Evolutionary conservation across 2,797 vertebrate genomes (phyloP).

Genomic region (Molossus alvarezi): DNA sequence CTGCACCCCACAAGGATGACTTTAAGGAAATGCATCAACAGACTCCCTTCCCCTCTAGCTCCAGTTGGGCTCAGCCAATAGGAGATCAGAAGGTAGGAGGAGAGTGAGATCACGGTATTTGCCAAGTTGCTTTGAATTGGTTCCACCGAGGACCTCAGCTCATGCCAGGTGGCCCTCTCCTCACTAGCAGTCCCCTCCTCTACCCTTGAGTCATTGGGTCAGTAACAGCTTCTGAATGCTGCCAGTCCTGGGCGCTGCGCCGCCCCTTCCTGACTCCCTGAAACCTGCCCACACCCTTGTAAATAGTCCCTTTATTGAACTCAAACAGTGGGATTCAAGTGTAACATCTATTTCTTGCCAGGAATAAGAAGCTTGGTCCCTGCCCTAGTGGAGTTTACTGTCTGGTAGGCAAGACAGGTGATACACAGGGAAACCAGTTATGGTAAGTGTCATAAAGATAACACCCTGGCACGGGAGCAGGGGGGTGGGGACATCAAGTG

Average conservation of each 20-base stretch:
- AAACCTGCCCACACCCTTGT: background rate
- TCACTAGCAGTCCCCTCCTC: background rate
- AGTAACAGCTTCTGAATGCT: background rate
- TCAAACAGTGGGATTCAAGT: background rate
- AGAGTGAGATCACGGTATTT: background rate
- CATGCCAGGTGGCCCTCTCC: background rate
- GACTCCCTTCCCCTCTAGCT: background rate
- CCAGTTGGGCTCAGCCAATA: background rate
- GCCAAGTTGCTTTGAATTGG: fast-evolving
- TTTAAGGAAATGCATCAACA: background rate
- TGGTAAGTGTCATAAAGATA: background rate
- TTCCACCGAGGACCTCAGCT: background rate
- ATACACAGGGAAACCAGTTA: background rate
- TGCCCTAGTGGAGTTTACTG: background rate
- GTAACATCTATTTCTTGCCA: background rate
- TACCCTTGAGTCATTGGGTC: background rate
- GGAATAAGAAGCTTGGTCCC: background rate
- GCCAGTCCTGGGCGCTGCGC: background rate
- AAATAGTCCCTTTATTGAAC: background rate
- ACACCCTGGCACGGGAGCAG: background rate
- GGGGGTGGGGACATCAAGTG: background rate
- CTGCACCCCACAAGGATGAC: too few species aligned
- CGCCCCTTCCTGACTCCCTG: background rate
- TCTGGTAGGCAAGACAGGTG: background rate
- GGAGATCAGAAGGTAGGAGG: background rate